Base-by-base conservation (phyloP, 1,140 invertebrate genomes). In the Diplogasteroides magnus region DNA sequence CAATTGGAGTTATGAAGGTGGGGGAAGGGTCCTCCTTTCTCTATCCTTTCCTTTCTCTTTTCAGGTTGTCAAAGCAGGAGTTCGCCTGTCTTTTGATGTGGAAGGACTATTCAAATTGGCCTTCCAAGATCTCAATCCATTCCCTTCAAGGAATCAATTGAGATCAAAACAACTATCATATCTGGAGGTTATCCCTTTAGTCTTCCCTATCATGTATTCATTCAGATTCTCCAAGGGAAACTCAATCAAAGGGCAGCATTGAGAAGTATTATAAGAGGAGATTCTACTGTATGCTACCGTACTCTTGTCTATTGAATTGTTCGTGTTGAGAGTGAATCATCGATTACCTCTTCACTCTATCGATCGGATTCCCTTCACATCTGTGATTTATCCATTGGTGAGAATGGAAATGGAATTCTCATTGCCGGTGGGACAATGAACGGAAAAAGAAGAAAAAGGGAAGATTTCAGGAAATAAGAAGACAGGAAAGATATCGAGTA, bases 1-100 rank as follows among this genome's bases (percentile, higher is more conserved):
- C 85, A 0, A 85, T 86, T 70, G 81, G 83, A 26, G 82, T 86
- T 13, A 85, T 87, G 83, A 84, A 85, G 72, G 84, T 86, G 55
- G 26, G 26, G n/a, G 37, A 48, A 48, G 37, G 37, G 37, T 11
- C 37, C 19, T 48, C 37, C 19, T 48, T 6, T 48, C 59, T 29
- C 28, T 3, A 6, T 60, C 59, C 3, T 6, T 6, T 23, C 6
- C 6, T 60, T 29, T 11, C 25, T 26, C 23, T 23, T 23, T 13
- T 29, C 59, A 23, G 23, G n/a, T 60, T 11, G n/a, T 60, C 28
- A 26, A 60, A 26, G 28, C 59, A 13, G 23, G 6, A 13, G 59
- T 26, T 6, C 59, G 28, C 59, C 23, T 29, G 11, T 60, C 23
- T 13, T 29, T 29, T 23, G 23, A 60, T 23, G 28, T 60, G 59